Base-by-base conservation (phyloP, 2,888 invertebrate genomes). In the Zele albiditarsus region DNA sequence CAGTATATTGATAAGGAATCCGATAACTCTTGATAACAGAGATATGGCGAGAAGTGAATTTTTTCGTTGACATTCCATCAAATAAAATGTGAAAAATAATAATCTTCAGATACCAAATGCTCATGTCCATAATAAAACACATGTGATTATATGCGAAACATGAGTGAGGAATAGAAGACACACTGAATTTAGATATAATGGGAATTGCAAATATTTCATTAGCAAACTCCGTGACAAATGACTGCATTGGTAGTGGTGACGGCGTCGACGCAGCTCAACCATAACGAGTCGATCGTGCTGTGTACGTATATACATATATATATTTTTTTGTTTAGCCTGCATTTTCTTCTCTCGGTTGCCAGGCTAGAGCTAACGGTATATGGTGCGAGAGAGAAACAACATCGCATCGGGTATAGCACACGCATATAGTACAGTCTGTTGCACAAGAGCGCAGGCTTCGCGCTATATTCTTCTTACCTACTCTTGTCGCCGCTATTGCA, bases 301-400 rank as follows among this genome's bases (percentile, higher is more conserved):
- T 49, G 27, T 67, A 5, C 28, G 46, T 16, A n/a, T n/a, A n/a
- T 46, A 78, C 76, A 76, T 76, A 74, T 78, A 75, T 77, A 75
- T 60, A 75, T 73, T 76, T 66, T 79, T 77, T 73, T 75, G 38
- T 66, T 71, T 38, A 65, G 73, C 78, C 72, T 78, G 77, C 76
- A 71, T 77, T 78, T 77, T 75, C 79, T 73, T 73, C 77, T 72
- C 42, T 74, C 80, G 81, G 86, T 86, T 86, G 86, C 86, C 83
- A 86, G 80, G 86, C 85, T 81, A 82, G 82, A 84, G 81, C 80
- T 86, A 86, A 86, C 86, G 87, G 86, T 86, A 81, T 73, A 78
- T 62, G 63, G 75, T 70, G 72, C 74, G 74, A 76, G 74, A 58
- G 76, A 75, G 79, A 75, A 62, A 73, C 12, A 33, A 67, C 46